Evolutionary conservation across 1,140 invertebrate species (phyloP).

Genomic region (Drosophila mojavensis): DNA sequence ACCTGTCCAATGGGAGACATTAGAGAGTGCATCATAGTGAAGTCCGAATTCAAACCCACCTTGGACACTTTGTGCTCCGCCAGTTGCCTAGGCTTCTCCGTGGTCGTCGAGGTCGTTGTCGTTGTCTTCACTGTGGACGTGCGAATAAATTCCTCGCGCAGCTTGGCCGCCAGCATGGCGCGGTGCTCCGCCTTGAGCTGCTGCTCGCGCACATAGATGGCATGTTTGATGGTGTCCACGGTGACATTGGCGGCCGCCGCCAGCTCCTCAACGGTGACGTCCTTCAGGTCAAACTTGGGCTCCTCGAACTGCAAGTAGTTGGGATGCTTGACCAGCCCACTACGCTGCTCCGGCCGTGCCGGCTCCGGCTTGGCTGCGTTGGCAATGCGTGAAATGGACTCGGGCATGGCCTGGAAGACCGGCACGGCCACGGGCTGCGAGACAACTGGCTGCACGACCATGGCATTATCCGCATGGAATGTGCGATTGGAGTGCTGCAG

Average conservation of each 20-base stretch:
- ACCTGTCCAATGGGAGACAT: constrained; percentile 85
- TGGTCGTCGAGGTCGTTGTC: constrained; percentile 83
- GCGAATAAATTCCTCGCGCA: constrained; percentile 77
- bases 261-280: constrained; percentile 86
- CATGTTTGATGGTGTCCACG: constrained; percentile 89
- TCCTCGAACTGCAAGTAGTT: constrained; percentile 80
- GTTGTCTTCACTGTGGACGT: constrained; percentile 84
- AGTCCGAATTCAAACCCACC: constrained; percentile 33
- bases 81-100: constrained; percentile 42
- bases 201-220: constrained; percentile 88
- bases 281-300: constrained; percentile 84
- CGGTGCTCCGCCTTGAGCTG: constrained; percentile 85
- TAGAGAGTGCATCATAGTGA: neutral
- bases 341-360: constrained; percentile 47
- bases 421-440: constrained; percentile 79
- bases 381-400: constrained; percentile 85
- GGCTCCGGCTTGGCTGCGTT: constrained; percentile 55
- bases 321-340: constrained; percentile 51
- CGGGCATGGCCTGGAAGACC: constrained; percentile 83
- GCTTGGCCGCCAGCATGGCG: constrained; percentile 66
- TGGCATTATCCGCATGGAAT: constrained; percentile 74
- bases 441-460: constrained; percentile 58
- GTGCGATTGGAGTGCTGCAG: constrained; percentile 73
- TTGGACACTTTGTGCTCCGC: constrained; percentile 77
- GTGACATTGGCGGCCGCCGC: constrained; percentile 89